Conservation (phyloP, 2,113 vertebrate genomes). For the Oceanites oceanicus region DNA sequence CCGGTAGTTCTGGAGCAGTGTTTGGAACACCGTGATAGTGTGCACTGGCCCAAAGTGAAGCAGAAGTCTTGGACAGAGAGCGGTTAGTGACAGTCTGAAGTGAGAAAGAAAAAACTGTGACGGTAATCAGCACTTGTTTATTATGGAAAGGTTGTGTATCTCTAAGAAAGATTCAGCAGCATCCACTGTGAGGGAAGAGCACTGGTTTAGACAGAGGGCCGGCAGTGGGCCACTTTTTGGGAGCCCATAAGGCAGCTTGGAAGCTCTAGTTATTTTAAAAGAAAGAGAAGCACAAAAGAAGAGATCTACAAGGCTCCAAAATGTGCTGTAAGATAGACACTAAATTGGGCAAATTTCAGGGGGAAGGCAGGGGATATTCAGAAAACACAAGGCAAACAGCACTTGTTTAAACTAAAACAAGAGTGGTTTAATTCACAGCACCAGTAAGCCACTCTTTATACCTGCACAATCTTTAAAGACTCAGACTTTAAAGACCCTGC, state of each 20-base stretch:
- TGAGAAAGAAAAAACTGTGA: neutral
- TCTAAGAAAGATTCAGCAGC: neutral
- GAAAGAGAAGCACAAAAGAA: neutral
- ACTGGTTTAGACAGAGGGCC: no score
- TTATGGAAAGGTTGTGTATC: neutral
- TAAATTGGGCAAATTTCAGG: neutral
- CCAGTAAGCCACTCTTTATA: neutral
- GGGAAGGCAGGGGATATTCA: neutral
- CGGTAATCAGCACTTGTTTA: neutral
- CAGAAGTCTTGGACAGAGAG: neutral
- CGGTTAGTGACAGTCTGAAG: fast-evolving
- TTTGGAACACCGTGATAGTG: neutral
- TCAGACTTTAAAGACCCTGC: neutral
- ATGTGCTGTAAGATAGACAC: neutral
- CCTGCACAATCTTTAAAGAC: neutral
- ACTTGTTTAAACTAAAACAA: neutral
- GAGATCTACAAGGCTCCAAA: neutral
- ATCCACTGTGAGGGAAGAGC: neutral
- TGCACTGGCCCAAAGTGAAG: neutral
- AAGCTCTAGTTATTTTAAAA: neutral
- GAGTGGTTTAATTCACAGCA: neutral
- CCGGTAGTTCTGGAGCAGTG: fast-evolving
- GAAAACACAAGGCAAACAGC: neutral
- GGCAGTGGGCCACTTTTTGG: neutral
- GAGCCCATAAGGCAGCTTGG: neutral